A percentile compares a stretch with the other conserved stretches of the same genome.
phyloP scores from a whole-genome alignment of 2,888 invertebrate species.

The Acleris cristana region DNA sequence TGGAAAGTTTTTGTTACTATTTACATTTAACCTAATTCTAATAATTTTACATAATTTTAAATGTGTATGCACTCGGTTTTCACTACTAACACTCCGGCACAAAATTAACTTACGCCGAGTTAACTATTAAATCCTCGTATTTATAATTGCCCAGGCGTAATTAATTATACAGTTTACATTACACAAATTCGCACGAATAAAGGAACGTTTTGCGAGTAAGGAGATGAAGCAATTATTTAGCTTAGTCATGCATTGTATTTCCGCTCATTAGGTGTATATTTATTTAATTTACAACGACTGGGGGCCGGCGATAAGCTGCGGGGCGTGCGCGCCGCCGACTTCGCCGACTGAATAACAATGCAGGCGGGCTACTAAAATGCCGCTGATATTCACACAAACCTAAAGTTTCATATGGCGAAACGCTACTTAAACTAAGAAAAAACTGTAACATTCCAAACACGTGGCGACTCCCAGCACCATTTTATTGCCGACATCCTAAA shows the following conservation, averaged over 20 bases:
- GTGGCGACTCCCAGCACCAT: constrained; percentile 47
- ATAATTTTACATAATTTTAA: no score
- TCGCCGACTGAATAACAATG: constrained; percentile 81
- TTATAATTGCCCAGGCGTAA: constrained; percentile 22
- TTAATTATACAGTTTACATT: constrained; percentile 29
- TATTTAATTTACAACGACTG: constrained; percentile 83
- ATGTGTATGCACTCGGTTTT: no score
- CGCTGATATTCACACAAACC: constrained; percentile 44
- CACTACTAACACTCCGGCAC: no score
- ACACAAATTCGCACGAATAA: constrained; percentile 39
- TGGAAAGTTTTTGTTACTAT: no score
- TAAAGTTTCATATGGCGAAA: constrained; percentile 16
- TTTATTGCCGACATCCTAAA: constrained; percentile 51
- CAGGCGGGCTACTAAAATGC: constrained; percentile 70
- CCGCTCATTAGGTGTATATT: constrained; percentile 83
- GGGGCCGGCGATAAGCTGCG: constrained; percentile 78
- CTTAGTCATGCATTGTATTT: constrained; percentile 81
- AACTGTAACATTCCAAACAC: constrained; percentile 16
- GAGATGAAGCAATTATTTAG: constrained; percentile 79
- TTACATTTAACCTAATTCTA: no score
- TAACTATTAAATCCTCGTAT: constrained; percentile 22
- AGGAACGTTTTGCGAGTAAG: constrained; percentile 52
- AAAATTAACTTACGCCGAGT: constrained; percentile 6
- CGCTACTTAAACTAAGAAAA: background rate
- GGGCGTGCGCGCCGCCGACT: constrained; percentile 75